A percentile compares a stretch with the other conserved stretches of the same genome.
phyloP scores from a whole-genome alignment of 2,113 vertebrate species.

The Dipodomys stephensi region DNA sequence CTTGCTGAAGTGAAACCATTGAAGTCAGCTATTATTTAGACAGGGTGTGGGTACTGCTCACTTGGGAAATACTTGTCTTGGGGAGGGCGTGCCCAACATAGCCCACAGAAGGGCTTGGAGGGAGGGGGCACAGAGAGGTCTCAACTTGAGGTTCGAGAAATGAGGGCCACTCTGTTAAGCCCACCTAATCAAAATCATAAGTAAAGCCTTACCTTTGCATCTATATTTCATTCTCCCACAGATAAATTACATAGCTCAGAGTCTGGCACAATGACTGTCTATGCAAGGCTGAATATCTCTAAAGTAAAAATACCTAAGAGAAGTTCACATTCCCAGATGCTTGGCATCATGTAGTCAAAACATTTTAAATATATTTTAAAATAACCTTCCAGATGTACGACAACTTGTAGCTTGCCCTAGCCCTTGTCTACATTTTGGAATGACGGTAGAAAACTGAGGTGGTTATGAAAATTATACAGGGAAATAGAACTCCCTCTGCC shows the following conservation, averaged over 20 bases:
- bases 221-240: slow-evolving; percentile 44
- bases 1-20: slow-evolving; percentile 68
- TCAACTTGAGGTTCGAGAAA: not conserved
- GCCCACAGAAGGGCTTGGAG: not conserved
- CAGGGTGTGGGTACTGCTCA: not conserved
- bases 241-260: slow-evolving; percentile 62
- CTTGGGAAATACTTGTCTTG: slow-evolving; percentile 49
- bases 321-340: slow-evolving; percentile 63
- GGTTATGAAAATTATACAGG: slow-evolving; percentile 36
- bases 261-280: slow-evolving; percentile 32
- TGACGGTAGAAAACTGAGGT: slow-evolving; percentile 26
- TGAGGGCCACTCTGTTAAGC: slow-evolving; percentile 46
- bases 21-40: slow-evolving; percentile 70
- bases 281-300: slow-evolving; percentile 41
- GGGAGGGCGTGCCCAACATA: not conserved
- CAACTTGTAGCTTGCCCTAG: slow-evolving; percentile 32
- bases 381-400: slow-evolving; percentile 71
- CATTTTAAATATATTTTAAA: slow-evolving; percentile 63
- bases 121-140: not conserved
- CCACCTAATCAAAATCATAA: slow-evolving; percentile 60
- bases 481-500: slow-evolving; percentile 49
- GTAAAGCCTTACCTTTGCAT: slow-evolving; percentile 53
- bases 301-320: slow-evolving; percentile 52
- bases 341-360: slow-evolving; percentile 66
- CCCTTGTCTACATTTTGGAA: slow-evolving; percentile 26